Percentiles rank a stretch among this genome's conserved stretches.
Evolutionary conservation across 2,888 invertebrate genomes (phyloP).

Genomic region (Meteorus colon): DNA sequence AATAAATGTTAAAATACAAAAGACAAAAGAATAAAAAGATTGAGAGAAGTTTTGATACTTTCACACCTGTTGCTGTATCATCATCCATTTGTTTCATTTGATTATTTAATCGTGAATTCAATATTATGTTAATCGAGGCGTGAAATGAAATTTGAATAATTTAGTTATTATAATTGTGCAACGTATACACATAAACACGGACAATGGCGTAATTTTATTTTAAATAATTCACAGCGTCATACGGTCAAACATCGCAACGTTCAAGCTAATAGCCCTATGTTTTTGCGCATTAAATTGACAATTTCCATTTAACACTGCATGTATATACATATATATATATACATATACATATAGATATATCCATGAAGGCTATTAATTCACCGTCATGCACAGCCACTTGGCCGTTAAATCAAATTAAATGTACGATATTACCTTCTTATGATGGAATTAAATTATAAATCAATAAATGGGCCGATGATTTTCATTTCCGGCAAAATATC

Average conservation of each 20-base stretch:
- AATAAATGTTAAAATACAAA: background rate
- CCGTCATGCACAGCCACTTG: constrained; percentile 6
- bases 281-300: background rate
- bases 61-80: background rate
- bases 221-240: background rate
- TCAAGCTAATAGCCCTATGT: background rate
- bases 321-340: background rate
- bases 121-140: background rate
- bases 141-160: background rate
- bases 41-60: background rate
- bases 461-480: background rate
- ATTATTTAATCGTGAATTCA: background rate
- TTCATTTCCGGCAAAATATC: background rate
- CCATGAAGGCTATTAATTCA: background rate
- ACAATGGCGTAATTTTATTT: background rate
- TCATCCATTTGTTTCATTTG: background rate
- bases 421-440: background rate
- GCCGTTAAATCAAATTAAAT: constrained; percentile 6
- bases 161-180: background rate
- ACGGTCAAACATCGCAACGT: background rate
- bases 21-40: background rate
- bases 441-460: background rate
- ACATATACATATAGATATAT: background rate
- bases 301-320: background rate
- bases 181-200: background rate